Percentiles rank a stretch among this genome's conserved stretches.
phyloP scores from a whole-genome alignment of 2,888 invertebrate genomes.

The Lycia hirtaria region DNA sequence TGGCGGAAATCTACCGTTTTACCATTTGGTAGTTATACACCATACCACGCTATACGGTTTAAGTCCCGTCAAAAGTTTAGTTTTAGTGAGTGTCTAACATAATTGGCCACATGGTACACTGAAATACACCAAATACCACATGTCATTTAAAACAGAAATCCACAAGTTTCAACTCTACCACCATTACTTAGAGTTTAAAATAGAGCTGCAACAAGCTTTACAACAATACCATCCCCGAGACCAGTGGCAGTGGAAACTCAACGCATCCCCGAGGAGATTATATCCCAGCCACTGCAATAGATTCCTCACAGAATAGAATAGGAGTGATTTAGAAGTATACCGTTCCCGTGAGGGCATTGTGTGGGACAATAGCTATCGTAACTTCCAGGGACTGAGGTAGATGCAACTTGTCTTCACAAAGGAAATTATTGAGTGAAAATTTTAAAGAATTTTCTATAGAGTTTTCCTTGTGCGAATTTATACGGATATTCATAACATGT shows the following conservation, averaged over 20 bases:
- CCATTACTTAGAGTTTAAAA: constrained; percentile 3
- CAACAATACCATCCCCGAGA: constrained; percentile 30
- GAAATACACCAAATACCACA: neutral
- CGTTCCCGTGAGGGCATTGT: constrained; percentile 58
- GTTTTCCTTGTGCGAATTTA: neutral
- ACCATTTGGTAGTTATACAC: too few relatives aligned
- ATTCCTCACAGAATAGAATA: constrained; percentile 50
- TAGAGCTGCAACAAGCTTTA: constrained; percentile 3
- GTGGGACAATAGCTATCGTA: constrained; percentile 54
- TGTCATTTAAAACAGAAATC: neutral
- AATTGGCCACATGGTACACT: neutral
- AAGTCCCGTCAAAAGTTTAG: too few relatives aligned
- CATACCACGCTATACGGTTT: too few relatives aligned
- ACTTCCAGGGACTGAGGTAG: constrained; percentile 49
- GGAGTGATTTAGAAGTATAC: too few relatives aligned
- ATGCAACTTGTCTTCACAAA: constrained; percentile 16
- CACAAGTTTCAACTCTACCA: neutral
- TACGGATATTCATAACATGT: neutral
- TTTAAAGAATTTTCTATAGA: constrained; percentile 8
- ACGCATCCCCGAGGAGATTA: constrained; percentile 53
- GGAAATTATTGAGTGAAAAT: constrained; percentile 23
- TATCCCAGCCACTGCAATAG: constrained; percentile 48
- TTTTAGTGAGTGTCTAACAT: too few relatives aligned
- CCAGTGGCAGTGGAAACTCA: constrained; percentile 37
- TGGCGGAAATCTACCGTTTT: too few relatives aligned